phyloP scores from a whole-genome alignment of 1,140 invertebrate species.

The Dermatophagoides farinae region DNA sequence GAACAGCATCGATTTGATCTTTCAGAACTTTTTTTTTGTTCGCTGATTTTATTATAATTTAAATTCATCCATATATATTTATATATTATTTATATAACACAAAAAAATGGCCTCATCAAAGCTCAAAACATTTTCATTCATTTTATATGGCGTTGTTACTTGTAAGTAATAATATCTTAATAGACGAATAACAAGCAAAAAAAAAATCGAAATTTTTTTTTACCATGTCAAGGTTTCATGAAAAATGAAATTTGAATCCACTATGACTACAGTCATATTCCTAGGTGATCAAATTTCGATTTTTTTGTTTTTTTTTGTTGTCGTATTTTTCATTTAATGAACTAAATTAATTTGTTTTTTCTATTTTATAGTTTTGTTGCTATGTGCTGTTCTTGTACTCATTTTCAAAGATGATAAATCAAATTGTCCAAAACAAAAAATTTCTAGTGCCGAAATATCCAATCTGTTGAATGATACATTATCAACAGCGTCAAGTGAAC shows the following conservation, averaged over 20 bases:
- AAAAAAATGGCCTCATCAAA: neutral
- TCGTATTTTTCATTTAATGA: neutral
- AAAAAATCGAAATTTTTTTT: neutral
- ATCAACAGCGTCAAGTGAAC: neutral
- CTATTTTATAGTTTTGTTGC: neutral
- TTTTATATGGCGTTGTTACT: slow-evolving; percentile 1
- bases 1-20: no score
- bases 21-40: no score
- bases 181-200: no score
- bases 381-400: neutral
- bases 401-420: slow-evolving; percentile 2
- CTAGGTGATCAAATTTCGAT: no score
- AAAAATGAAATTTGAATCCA: no score
- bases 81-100: no score
- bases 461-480: slow-evolving; percentile 3
- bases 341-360: neutral
- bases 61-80: no score
- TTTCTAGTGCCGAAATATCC: neutral
- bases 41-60: no score
- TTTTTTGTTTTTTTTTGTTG: no score
- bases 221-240: no score
- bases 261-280: neutral
- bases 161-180: neutral
- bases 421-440: neutral
- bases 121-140: neutral